Evolutionary conservation across 2,113 vertebrate genomes (phyloP).

Genomic region (Ahaetulla prasina): DNA sequence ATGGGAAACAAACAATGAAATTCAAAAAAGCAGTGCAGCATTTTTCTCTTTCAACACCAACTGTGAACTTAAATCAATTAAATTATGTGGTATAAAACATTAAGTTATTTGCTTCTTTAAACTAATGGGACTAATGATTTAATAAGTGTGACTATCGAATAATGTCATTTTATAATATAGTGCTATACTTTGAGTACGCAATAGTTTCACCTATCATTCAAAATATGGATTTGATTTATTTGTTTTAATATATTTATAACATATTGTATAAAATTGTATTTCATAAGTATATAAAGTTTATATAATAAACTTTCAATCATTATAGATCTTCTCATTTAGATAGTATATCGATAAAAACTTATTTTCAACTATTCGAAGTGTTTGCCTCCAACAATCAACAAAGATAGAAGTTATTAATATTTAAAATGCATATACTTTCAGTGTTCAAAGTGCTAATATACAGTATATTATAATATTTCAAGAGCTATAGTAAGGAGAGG

Average conservation of each 20-base stretch:
- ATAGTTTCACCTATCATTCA: conserved; percentile 17
- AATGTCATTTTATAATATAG: conserved; percentile 14
- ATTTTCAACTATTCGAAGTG: not conserved
- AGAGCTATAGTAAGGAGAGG: not conserved
- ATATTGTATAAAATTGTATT: not conserved
- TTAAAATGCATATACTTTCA: not conserved
- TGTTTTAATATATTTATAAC: not conserved
- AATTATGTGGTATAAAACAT: conserved; percentile 13
- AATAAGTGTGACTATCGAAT: conserved; percentile 23
- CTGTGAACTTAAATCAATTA: conserved; percentile 22
- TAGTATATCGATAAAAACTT: not conserved
- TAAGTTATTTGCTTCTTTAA: conserved; percentile 18
- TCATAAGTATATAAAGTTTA: not conserved
- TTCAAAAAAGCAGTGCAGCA: not conserved
- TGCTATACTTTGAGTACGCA: conserved; percentile 1
- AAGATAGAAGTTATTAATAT: not conserved
- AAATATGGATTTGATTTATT: not conserved
- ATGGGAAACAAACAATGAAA: conserved; percentile 17
- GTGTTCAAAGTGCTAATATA: not conserved
- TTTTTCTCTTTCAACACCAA: not conserved
- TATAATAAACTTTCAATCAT: not conserved
- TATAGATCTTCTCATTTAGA: not conserved
- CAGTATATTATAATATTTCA: not conserved
- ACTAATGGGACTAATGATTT: conserved; percentile 8
- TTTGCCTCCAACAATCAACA: not conserved